Base-by-base conservation (phyloP, 2,113 vertebrate species). In the Dicaeum eximium region DNA sequence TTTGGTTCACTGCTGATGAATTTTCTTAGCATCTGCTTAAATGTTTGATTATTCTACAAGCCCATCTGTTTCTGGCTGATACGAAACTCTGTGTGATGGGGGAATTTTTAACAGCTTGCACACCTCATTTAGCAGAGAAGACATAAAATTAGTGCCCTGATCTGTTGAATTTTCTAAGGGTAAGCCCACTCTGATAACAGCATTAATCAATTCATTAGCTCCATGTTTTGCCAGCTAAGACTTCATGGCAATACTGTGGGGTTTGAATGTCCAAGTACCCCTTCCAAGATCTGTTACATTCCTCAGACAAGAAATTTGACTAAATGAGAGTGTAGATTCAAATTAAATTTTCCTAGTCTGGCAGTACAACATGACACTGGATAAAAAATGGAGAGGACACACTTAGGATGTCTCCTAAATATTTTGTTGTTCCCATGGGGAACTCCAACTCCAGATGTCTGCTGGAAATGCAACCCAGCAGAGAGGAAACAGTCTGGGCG, bases 41-140 rank as follows among this genome's bases (percentile, higher is more conserved):
- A 60, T 97, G 77, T 97, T 97, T 97, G 96, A 97, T 97, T 98
- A 92, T 82, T 97, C 91, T 50, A 86, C 91, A 88, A 95, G 70
- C 51, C 95, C 96, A 98, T 98, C 97, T 98, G 97, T 97, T 98
- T 97, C 87, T 65, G 92, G 58, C 71, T 97, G 94, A 95, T 98
- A 97, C 9, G 1, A 88, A 95, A 84, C 90, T 87, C 86, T 89
- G 51, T 73, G 74, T 47, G 66, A 97, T 90, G 53, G 72, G 73
- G 77, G 85, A 86, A 96, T 88, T 96, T 94, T 96, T 87, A 95
- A 93, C 96, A 95, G 89, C 77, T 84, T 85, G 67, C 80, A 97
- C 77, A 97, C 92, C 75, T 97, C 97, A 97, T 97, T 98, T 97
- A 97, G 72, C 90, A 97, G 72, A 40, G 51, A 86, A 96, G 95